A percentile compares a stretch with the other conserved stretches of the same genome.
phyloP scores from a whole-genome alignment of 1,140 invertebrate species.

The Leptinotarsa undecemlineata region DNA sequence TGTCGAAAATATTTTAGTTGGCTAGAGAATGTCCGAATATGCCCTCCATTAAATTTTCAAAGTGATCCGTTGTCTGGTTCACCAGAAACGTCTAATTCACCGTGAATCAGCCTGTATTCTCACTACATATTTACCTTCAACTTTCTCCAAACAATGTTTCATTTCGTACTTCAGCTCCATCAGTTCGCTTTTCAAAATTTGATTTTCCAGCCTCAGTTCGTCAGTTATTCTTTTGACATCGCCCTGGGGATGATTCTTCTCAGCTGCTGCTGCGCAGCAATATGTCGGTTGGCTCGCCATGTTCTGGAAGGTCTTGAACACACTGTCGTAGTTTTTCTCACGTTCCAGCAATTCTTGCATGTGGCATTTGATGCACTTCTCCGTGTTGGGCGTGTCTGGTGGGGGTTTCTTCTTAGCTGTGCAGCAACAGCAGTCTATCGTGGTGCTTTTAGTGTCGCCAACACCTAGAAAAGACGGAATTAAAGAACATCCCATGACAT shows the following conservation, averaged over 20 bases:
- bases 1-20: no score
- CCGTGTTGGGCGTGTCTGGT: background rate
- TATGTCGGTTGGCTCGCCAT: background rate
- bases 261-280: background rate
- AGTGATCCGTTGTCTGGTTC: no score
- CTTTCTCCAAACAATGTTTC: conserved; percentile 46
- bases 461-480: no score
- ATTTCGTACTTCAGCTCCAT: conserved; percentile 45
- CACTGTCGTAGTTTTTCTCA: background rate
- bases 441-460: background rate
- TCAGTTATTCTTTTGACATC: conserved; percentile 38
- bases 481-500: no score
- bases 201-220: conserved; percentile 45
- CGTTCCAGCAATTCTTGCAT: background rate
- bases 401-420: background rate
- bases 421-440: background rate
- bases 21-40: no score
- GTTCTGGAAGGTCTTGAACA: background rate
- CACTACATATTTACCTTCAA: conserved; percentile 36
- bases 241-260: background rate
- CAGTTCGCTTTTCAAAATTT: conserved; percentile 42
- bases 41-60: no score
- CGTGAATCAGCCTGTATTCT: no score
- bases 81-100: no score
- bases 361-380: background rate